These are phyloP conservation scores for Drosophila murphyi DNA, from an alignment of 1,140 invertebrate genomes.

Conservation along the genomic window DNA sequence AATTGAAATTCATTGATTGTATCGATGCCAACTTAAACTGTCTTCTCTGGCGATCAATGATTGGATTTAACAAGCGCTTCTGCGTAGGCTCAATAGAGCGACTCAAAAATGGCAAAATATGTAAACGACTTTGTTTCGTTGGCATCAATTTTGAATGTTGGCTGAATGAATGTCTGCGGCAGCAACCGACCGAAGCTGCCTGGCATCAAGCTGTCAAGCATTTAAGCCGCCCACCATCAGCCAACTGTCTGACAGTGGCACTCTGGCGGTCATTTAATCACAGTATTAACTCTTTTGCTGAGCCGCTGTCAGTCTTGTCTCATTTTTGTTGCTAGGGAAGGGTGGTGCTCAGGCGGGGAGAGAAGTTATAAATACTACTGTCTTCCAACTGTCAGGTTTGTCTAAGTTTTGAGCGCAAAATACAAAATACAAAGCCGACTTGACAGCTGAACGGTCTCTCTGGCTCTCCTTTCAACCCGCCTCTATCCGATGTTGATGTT, in stretches of 20 bases:
- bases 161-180: background rate
- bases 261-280: slow-evolving; percentile 80
- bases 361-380: slow-evolving; percentile 77
- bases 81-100: slow-evolving; percentile 27
- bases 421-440: slow-evolving; percentile 73
- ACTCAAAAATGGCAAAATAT: slow-evolving; percentile 10
- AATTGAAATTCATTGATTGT: slow-evolving; percentile 14
- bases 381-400: slow-evolving; percentile 80
- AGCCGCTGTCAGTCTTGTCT: slow-evolving; percentile 83
- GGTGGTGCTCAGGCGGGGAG: background rate
- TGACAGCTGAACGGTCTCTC: slow-evolving; percentile 73
- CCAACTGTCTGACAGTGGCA: slow-evolving; percentile 71
- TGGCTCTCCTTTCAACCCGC: slow-evolving; percentile 9
- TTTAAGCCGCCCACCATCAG: slow-evolving; percentile 69
- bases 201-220: slow-evolving; percentile 63
- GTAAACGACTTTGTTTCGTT: background rate
- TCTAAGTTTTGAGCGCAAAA: slow-evolving; percentile 82
- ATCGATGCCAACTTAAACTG: slow-evolving; percentile 4
- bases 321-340: slow-evolving; percentile 41
- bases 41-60: slow-evolving; percentile 16
- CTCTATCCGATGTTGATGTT: background rate
- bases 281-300: slow-evolving; percentile 84
- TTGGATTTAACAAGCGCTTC: background rate
- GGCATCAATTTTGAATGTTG: background rate
- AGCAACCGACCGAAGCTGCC: background rate